Base-by-base conservation (phyloP, 2,888 invertebrate species). In the Leucozona laternaria region DNA sequence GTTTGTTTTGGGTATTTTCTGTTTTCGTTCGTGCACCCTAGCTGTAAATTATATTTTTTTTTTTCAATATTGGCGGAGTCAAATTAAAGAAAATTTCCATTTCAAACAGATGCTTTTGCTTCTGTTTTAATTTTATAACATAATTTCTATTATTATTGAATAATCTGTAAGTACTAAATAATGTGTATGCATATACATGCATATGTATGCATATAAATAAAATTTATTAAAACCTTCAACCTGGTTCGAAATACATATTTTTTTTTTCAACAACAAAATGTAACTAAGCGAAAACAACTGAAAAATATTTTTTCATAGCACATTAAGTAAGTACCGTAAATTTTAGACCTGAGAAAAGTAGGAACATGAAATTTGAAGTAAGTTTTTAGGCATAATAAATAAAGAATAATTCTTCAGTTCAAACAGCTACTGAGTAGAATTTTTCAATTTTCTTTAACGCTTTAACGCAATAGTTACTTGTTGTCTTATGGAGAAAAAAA, bases 351-450 rank as follows among this genome's bases (percentile, higher is more conserved):
- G 22, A 34, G 34, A 20, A 68, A 50, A 50, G 17, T 45, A 50
- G 4, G 31, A 43, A 48, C 45, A 66, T n/a, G n/a, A 2, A 13
- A 17, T 25, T 50, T 17, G 34, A 15, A 68, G 31, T 68, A 68
- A 68, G 50, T 50, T 53, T 68, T 25, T 68, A 68, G 68, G 53
- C 11, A 68, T 6, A 40, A 37, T 3, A 10, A 31, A 34, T 20
- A 40, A 37, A 6, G 15, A 31, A 34, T 20, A n/a, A 25, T 50
- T 37, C 25, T 5, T 53, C 34, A 37, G 22, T 25, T n/a, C 0
- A 68, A 53, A 37, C 6, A 7, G n/a, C n/a, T 20, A 53, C 17
- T 25, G 15, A n/a, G 4, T 53, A 40, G 48, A 20, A 10, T 45
- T 40, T 40, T 28, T 0, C 43, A 62, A n/a, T 43, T 25, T 22